Conservation (phyloP, 2,797 vertebrate species). For the Myripristis jacobus region DNA sequence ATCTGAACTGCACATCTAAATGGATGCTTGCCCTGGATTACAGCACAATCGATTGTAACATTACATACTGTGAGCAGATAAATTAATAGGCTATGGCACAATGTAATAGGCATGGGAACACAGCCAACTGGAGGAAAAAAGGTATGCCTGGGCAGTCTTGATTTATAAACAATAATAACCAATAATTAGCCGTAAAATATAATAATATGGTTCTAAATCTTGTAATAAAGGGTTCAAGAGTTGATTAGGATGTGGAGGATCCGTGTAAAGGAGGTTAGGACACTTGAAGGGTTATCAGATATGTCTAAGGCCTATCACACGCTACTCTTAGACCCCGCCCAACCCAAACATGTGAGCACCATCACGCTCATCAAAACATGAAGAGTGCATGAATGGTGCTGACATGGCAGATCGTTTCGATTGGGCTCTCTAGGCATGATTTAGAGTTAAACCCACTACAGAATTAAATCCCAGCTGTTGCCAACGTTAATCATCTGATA, state of each 20-base stretch:
- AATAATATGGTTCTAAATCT: not conserved
- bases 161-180: not conserved
- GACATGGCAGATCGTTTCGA: constrained; percentile 10
- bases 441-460: constrained; percentile 1
- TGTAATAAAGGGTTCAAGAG: constrained; percentile 11
- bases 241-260: constrained; percentile 3
- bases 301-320: constrained; percentile 6
- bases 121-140: not conserved
- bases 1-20: constrained; percentile 19
- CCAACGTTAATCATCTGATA: constrained; percentile 26
- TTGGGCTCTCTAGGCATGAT: not conserved
- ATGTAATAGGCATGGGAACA: not conserved
- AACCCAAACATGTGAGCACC: constrained; percentile 48
- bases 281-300: constrained; percentile 13
- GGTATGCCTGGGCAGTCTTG: not conserved
- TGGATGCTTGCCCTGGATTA: constrained; percentile 4
- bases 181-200: not conserved
- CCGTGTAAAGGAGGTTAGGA: not conserved
- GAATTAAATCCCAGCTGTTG: constrained; percentile 16
- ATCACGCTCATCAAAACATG: constrained; percentile 44
- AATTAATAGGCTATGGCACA: not conserved
- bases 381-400: constrained; percentile 31
- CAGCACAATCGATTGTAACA: not conserved
- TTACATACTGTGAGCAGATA: not conserved
- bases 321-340: constrained; percentile 36